Evolutionary conservation across 2,888 invertebrate genomes (phyloP).

Genomic region (Eristalis pertinax): DNA sequence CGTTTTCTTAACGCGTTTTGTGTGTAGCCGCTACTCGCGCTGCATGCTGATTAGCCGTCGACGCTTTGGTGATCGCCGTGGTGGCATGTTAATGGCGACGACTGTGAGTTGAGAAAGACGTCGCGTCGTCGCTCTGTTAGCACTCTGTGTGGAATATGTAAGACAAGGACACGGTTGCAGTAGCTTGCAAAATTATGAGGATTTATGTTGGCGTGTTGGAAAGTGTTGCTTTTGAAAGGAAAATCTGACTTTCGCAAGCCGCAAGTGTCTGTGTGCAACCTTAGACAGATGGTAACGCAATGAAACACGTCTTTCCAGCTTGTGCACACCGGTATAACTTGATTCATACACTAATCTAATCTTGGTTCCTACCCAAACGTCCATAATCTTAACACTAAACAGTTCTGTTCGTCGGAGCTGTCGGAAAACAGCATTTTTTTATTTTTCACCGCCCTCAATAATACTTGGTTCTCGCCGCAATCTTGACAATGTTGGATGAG

Average conservation of each 20-base stretch:
- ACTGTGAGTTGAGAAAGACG: slow-evolving; percentile 23
- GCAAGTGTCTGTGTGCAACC: not conserved
- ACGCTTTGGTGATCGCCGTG: not conserved
- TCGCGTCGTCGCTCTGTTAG: not conserved
- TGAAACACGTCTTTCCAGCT: not conserved
- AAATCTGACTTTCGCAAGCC: not conserved
- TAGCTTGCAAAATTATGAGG: not conserved
- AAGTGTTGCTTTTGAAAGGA: not conserved
- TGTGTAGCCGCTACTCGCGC: not conserved
- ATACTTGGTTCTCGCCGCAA: too few species aligned
- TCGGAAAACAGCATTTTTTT: too few species aligned
- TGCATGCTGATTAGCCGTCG: slow-evolving; percentile 36
- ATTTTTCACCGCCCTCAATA: too few species aligned
- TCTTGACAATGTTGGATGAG: too few species aligned
- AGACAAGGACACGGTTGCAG: slow-evolving; percentile 24
- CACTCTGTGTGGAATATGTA: not conserved
- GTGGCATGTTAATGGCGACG: slow-evolving; percentile 22
- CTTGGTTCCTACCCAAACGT: too few species aligned
- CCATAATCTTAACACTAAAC: too few species aligned
- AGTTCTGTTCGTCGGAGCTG: too few species aligned
- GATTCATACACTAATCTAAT: too few species aligned
- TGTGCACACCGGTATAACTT: too few species aligned
- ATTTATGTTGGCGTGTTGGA: not conserved
- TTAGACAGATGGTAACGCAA: not conserved
- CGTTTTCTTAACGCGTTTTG: slow-evolving; percentile 10